phyloP scores from a whole-genome alignment of 2,797 vertebrate species.

The Hoplostethus atlanticus region DNA sequence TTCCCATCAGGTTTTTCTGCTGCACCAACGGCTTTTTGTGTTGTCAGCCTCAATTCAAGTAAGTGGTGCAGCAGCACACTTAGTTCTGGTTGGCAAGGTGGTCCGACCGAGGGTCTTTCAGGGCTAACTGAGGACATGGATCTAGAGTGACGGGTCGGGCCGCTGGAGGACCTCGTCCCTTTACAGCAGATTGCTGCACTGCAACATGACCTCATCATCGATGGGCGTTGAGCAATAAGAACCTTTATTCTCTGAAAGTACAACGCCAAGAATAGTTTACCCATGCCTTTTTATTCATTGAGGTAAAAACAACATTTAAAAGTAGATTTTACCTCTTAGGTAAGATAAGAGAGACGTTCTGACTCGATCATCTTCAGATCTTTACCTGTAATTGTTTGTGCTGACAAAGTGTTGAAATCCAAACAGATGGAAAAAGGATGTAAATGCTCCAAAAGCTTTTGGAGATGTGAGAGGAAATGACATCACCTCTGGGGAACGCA shows the following conservation, averaged over 20 bases:
- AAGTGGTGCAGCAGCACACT: too few relatives aligned
- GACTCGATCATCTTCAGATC: slow-evolving; percentile 50
- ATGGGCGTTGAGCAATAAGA: not conserved
- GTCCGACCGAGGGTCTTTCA: too few relatives aligned
- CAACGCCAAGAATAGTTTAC: slow-evolving; percentile 16
- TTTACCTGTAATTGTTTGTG: slow-evolving; percentile 52
- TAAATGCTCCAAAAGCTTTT: slow-evolving; percentile 8
- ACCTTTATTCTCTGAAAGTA: not conserved
- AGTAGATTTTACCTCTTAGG: slow-evolving; percentile 52
- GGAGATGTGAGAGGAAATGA: slow-evolving; percentile 1
- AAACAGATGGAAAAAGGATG: slow-evolving; percentile 1
- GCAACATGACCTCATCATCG: slow-evolving; percentile 1
- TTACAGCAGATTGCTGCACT: not conserved
- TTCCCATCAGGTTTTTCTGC: too few relatives aligned
- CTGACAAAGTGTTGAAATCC: not conserved
- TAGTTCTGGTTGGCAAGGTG: too few relatives aligned
- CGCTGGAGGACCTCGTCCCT: not conserved
- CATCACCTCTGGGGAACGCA: not conserved
- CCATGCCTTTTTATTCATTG: slow-evolving; percentile 9
- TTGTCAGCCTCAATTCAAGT: too few relatives aligned
- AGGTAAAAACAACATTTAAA: slow-evolving; percentile 55
- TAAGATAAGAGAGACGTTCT: too few relatives aligned
- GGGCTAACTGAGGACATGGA: too few relatives aligned
- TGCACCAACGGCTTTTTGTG: too few relatives aligned
- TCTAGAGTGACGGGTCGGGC: not conserved